Evolutionary conservation across 2,113 vertebrate species (phyloP).

Genomic region (Nematolebias whitei): DNA sequence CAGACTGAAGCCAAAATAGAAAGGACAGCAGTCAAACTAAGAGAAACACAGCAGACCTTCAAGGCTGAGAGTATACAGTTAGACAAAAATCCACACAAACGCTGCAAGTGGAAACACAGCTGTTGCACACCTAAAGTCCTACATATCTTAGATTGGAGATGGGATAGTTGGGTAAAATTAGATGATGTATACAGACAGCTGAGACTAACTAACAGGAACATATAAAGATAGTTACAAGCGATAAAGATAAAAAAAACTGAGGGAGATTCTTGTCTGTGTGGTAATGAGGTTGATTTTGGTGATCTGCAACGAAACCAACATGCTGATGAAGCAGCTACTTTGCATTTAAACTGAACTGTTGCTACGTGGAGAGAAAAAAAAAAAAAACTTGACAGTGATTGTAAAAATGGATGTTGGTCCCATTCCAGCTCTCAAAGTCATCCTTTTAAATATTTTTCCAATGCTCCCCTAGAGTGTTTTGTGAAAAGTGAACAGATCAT

Average conservation of each 20-base stretch:
- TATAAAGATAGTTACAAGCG: constrained; percentile 1
- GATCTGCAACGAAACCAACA: too few species aligned
- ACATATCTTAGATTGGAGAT: constrained; percentile 7
- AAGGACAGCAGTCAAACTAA: constrained; percentile 49
- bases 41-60: constrained; percentile 27
- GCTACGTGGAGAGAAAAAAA: not conserved
- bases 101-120: not conserved
- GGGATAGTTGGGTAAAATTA: constrained; percentile 16
- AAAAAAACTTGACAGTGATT: not conserved
- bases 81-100: constrained; percentile 14
- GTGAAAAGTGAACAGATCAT: not conserved
- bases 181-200: constrained; percentile 20
- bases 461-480: not conserved
- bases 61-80: constrained; percentile 20
- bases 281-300: constrained; percentile 2
- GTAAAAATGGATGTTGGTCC: not conserved
- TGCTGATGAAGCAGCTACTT: too few species aligned
- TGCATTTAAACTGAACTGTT: not conserved
- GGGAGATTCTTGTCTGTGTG: constrained; percentile 9
- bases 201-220: constrained; percentile 11
- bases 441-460: not conserved
- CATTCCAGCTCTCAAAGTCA: constrained; percentile 14
- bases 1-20: constrained; percentile 51
- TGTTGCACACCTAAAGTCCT: not conserved
- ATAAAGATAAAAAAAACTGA: constrained; percentile 40